A percentile compares a stretch with the other conserved stretches of the same genome.
Conservation (phyloP, 2,888 invertebrate species). For the Apodemia zela region DNA sequence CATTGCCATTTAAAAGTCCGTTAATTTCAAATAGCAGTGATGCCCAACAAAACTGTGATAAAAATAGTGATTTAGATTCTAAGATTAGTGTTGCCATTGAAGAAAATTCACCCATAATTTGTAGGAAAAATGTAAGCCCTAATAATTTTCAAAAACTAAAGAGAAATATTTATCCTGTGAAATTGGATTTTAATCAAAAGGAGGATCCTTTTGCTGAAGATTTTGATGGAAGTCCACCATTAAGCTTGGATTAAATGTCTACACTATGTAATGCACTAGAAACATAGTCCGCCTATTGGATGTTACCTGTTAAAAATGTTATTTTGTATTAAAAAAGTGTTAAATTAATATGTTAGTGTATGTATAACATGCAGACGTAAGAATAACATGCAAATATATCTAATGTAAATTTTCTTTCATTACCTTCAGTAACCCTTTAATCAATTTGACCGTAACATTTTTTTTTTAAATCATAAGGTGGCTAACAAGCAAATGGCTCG, state of each 20-base stretch:
- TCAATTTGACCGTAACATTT: too few relatives aligned
- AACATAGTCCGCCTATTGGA: neutral
- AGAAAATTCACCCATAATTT: conserved; percentile 21
- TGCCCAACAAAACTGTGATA: neutral
- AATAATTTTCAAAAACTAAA: conserved; percentile 42
- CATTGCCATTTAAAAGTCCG: conserved; percentile 62
- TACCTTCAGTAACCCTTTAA: too few relatives aligned
- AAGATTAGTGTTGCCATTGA: conserved; percentile 39
- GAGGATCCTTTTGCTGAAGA: conserved; percentile 63
- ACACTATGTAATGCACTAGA: neutral
- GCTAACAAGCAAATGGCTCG: too few relatives aligned
- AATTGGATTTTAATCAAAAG: conserved; percentile 47
- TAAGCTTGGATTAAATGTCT: conserved; percentile 59
- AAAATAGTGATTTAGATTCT: conserved; percentile 16
- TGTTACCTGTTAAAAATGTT: neutral
- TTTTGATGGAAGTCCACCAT: conserved; percentile 65
- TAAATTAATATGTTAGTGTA: too few relatives aligned
- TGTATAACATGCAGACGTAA: too few relatives aligned
- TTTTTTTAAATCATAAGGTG: too few relatives aligned
- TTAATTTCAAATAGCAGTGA: conserved; percentile 39
- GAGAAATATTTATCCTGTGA: conserved; percentile 49
- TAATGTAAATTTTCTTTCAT: too few relatives aligned
- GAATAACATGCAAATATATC: too few relatives aligned
- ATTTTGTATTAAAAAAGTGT: neutral
- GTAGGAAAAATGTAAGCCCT: neutral